Conservation (phyloP, 2,888 invertebrate genomes). For the Noctua fimbriata region DNA sequence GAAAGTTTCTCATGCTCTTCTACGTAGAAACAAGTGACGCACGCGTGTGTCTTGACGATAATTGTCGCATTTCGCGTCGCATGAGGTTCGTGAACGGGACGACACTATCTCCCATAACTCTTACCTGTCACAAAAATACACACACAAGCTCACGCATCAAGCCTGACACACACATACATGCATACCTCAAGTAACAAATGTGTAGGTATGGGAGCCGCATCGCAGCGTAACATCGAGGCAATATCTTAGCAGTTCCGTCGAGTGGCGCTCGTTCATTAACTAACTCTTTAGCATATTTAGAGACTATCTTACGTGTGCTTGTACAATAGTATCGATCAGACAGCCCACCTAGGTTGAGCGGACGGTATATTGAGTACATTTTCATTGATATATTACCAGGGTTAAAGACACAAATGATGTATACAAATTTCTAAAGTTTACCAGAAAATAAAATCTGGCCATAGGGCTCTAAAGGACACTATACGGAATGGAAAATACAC, state of each 20-base stretch:
- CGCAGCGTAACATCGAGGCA: conserved; percentile 42
- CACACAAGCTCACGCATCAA: not conserved
- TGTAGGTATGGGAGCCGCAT: conserved; percentile 34
- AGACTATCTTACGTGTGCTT: conserved; percentile 23
- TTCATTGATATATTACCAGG: not conserved
- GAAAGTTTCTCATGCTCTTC: not conserved
- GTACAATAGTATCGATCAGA: conserved; percentile 26
- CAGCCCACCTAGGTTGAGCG: conserved; percentile 13
- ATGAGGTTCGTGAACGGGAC: not conserved
- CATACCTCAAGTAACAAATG: conserved; percentile 50
- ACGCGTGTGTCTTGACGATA: not conserved
- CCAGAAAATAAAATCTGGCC: not conserved
- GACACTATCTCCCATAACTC: not conserved
- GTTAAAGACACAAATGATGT: not conserved
- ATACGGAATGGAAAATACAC: too few species aligned
- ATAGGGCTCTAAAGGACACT: too few species aligned
- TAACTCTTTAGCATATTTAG: conserved; percentile 42
- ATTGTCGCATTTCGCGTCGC: not conserved
- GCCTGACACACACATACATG: conserved; percentile 2
- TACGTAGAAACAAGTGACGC: not conserved
- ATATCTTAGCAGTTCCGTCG: conserved; percentile 60
- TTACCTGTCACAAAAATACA: not conserved
- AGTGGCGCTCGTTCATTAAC: conserved; percentile 60
- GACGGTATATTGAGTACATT: too few species aligned
- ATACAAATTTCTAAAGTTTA: not conserved